These are phyloP conservation scores for Caenorhabditis becei DNA, from an alignment of 2,888 invertebrate genomes.

Conservation along the genomic window DNA sequence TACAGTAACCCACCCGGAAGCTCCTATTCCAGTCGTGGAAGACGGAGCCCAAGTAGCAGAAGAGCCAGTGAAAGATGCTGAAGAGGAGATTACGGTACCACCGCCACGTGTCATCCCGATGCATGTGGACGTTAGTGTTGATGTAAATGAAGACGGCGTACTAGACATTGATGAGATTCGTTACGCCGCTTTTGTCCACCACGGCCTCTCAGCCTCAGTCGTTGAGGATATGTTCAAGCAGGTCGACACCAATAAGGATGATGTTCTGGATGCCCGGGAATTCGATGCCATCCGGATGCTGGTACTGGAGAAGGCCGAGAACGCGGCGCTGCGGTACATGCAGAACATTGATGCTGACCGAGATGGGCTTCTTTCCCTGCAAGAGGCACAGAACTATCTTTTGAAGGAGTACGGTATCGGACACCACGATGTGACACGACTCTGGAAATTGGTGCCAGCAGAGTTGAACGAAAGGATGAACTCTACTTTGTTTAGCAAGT, in stretches of 20 bases:
- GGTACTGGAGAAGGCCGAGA: slow-evolving; percentile 80
- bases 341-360: slow-evolving; percentile 78
- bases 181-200: slow-evolving; percentile 80
- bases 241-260: slow-evolving; percentile 68
- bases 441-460: slow-evolving; percentile 79
- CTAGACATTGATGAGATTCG: slow-evolving; percentile 77
- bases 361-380: slow-evolving; percentile 75
- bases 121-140: slow-evolving; percentile 76
- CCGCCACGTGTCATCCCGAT: slow-evolving; percentile 43
- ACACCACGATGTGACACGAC: slow-evolving; percentile 77
- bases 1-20: neutral
- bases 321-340: slow-evolving; percentile 78
- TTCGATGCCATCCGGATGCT: slow-evolving; percentile 79
- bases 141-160: slow-evolving; percentile 78
- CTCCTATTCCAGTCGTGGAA: slow-evolving; percentile 4
- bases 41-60: slow-evolving; percentile 14
- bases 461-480: slow-evolving; percentile 73
- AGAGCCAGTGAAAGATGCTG: slow-evolving; percentile 19
- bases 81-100: slow-evolving; percentile 37
- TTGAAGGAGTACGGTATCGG: slow-evolving; percentile 81
- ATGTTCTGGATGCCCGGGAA: slow-evolving; percentile 66
- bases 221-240: slow-evolving; percentile 78
- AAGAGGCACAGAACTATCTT: slow-evolving; percentile 78
- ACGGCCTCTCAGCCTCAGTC: slow-evolving; percentile 79
- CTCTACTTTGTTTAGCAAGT: slow-evolving; percentile 75